phyloP scores from a whole-genome alignment of 2,797 vertebrate genomes.

The Typhlichthys eigenmanni region DNA sequence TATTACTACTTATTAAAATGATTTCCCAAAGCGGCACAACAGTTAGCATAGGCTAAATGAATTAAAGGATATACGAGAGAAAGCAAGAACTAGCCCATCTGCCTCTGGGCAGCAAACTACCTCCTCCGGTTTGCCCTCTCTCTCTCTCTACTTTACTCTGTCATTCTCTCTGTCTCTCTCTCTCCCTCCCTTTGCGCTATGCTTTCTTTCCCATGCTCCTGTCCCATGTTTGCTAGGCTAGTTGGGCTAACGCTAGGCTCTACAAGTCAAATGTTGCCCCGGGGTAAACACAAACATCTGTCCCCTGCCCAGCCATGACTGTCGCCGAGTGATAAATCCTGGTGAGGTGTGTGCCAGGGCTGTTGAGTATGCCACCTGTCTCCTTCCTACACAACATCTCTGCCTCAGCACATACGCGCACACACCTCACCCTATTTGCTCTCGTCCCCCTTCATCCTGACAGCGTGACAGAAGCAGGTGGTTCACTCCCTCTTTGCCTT shows the following conservation, averaged over 20 bases:
- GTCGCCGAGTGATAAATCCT: constrained; percentile 77
- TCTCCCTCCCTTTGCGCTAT: background rate
- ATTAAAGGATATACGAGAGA: constrained; percentile 72
- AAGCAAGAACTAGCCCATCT: constrained; percentile 60
- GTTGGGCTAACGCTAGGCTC: constrained; percentile 58
- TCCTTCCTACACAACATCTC: constrained; percentile 57
- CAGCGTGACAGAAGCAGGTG: constrained; percentile 83
- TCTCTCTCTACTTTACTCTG: background rate
- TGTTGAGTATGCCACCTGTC: constrained; percentile 75
- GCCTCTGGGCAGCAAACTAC: constrained; percentile 53
- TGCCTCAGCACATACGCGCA: constrained; percentile 36
- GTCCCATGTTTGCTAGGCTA: constrained; percentile 46
- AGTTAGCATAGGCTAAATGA: constrained; percentile 73
- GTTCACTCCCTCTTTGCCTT: constrained; percentile 74
- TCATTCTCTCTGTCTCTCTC: constrained; percentile 9
- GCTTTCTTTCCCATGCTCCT: constrained; percentile 6
- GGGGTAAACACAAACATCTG: constrained; percentile 79
- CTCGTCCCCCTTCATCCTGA: constrained; percentile 69
- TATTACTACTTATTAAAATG: constrained; percentile 79
- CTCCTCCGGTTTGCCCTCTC: constrained; percentile 51
- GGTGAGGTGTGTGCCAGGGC: constrained; percentile 68
- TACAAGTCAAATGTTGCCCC: constrained; percentile 73
- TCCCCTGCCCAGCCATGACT: constrained; percentile 74
- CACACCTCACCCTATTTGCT: constrained; percentile 67
- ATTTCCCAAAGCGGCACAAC: constrained; percentile 67